phyloP scores from a whole-genome alignment of 2,113 vertebrate species.

The Zosterops lateralis region DNA sequence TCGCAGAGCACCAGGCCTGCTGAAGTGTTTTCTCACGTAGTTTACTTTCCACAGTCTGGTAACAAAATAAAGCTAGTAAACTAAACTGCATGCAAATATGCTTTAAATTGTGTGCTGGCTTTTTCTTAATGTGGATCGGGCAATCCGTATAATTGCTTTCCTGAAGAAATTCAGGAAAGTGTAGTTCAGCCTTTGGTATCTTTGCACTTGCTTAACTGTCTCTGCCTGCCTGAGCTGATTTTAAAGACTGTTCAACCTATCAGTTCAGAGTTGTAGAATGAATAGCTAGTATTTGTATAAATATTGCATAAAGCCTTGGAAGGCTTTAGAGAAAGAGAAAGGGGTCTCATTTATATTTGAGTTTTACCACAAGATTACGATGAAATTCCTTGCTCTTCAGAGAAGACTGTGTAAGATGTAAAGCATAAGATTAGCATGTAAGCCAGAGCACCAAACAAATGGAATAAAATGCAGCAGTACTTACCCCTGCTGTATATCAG shows the following conservation, averaged over 20 bases:
- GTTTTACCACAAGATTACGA: background rate
- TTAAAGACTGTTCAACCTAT: background rate
- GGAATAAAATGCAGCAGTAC: background rate
- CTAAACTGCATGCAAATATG: background rate
- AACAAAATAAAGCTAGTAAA: background rate
- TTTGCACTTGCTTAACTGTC: background rate
- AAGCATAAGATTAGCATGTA: background rate
- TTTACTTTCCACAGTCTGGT: background rate
- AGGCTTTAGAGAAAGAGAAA: background rate
- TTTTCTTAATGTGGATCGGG: background rate
- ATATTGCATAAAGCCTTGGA: background rate
- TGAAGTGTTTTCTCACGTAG: background rate
- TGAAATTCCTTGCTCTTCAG: background rate
- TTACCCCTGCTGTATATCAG: background rate
- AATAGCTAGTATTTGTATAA: background rate
- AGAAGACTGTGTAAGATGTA: background rate
- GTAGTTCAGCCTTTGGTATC: background rate
- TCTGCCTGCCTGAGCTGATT: background rate
- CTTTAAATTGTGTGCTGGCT: background rate
- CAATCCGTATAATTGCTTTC: background rate
- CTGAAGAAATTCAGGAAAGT: background rate
- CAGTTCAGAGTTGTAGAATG: background rate
- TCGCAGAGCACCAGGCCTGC: accelerated
- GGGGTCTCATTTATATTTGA: background rate
- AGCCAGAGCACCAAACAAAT: background rate